These are phyloP conservation scores for Desmodus rotundus DNA, from an alignment of 2,113 vertebrate species.

Conservation along the genomic window DNA sequence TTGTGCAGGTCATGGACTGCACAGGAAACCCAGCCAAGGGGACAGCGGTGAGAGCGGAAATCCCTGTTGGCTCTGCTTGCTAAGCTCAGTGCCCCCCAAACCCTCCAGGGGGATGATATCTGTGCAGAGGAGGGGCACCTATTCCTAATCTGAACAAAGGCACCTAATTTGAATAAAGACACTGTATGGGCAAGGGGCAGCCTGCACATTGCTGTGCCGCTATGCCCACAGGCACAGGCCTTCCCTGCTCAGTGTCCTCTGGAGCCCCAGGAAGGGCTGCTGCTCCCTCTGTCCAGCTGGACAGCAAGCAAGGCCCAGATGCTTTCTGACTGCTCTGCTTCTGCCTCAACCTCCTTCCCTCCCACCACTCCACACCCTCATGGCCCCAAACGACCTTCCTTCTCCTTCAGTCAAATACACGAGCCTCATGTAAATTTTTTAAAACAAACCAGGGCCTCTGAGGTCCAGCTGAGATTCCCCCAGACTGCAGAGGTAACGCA, in stretches of 20 bases:
- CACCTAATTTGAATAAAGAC: neutral
- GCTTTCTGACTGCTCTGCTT: neutral
- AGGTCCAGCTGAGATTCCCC: neutral
- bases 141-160: neutral
- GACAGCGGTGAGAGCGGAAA: neutral
- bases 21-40: neutral
- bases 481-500: neutral
- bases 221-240: rapidly evolving
- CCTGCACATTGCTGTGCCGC: rapidly evolving
- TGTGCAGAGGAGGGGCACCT: neutral
- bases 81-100: neutral
- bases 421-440: neutral
- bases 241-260: too few relatives aligned
- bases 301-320: neutral
- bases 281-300: neutral
- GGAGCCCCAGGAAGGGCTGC: neutral
- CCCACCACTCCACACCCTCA: neutral
- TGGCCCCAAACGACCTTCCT: neutral
- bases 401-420: neutral
- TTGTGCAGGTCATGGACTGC: neutral
- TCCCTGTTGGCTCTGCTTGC: neutral
- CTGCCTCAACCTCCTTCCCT: neutral
- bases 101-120: neutral
- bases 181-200: neutral
- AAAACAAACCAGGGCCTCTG: neutral